These are phyloP conservation scores for Salpingus planirostris DNA, from an alignment of 2,888 invertebrate genomes.

Conservation along the genomic window DNA sequence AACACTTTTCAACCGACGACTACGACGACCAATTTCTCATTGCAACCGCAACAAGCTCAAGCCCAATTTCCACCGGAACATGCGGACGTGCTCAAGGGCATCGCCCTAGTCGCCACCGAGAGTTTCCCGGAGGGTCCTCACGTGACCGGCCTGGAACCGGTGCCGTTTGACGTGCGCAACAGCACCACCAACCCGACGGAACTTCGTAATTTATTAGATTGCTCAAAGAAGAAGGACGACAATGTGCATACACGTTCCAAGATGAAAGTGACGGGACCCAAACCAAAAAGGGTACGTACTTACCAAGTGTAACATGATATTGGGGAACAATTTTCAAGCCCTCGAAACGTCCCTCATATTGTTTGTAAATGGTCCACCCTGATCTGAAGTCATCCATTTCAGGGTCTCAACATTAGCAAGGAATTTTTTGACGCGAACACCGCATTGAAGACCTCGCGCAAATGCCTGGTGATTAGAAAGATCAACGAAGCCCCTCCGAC, in stretches of 20 bases:
- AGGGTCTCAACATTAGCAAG: conserved; percentile 6
- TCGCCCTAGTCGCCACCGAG: conserved; percentile 25
- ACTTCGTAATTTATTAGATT: conserved; percentile 30
- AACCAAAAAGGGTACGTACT: conserved; percentile 21
- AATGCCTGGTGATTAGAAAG: conserved; percentile 64
- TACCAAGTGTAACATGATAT: too few relatives aligned
- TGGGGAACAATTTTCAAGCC: too few relatives aligned
- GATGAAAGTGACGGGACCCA: conserved; percentile 26
- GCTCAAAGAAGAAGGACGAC: conserved; percentile 23
- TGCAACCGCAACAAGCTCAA: conserved; percentile 20
- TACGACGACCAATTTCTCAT: conserved; percentile 1
- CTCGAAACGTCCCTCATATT: too few relatives aligned
- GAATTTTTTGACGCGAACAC: conserved; percentile 10
- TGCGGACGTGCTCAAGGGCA: conserved; percentile 17
- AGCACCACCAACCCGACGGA: conserved; percentile 33
- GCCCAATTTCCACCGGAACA: conserved; percentile 21
- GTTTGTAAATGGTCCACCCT: conserved; percentile 2
- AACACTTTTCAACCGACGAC: neutral
- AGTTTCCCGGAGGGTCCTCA: conserved; percentile 32
- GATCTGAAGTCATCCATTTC: neutral
- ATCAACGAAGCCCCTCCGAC: conserved; percentile 2
- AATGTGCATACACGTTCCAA: conserved; percentile 15
- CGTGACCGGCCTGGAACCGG: conserved; percentile 30
- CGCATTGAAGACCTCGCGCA: conserved; percentile 46
- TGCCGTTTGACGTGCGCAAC: conserved; percentile 13